Evolutionary conservation across 2,113 vertebrate species (phyloP).

Genomic region (Burhinus oedicnemus): DNA sequence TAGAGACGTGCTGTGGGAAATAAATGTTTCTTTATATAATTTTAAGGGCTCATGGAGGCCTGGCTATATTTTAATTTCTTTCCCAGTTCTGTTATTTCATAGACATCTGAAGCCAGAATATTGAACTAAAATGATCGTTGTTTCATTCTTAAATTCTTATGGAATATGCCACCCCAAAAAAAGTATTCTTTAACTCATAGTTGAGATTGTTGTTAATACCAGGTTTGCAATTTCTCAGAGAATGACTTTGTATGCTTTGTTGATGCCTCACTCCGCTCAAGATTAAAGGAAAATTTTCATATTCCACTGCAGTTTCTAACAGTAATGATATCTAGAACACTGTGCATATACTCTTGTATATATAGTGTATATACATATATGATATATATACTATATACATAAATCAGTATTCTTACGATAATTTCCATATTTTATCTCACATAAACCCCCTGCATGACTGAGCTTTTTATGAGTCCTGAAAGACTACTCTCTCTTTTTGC

Average conservation of each 20-base stretch:
- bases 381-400: neutral
- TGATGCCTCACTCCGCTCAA: neutral
- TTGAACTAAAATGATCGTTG: neutral
- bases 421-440: neutral
- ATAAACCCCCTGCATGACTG: neutral
- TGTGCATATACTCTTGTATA: neutral
- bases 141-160: neutral
- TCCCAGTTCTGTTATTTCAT: neutral
- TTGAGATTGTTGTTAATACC: neutral
- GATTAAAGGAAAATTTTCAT: neutral
- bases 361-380: neutral
- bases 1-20: neutral
- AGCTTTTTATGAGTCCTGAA: neutral
- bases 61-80: neutral
- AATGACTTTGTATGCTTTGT: neutral
- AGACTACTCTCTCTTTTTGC: neutral
- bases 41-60: neutral
- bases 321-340: neutral
- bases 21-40: neutral
- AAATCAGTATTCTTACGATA: neutral
- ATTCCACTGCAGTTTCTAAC: neutral
- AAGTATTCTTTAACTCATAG: neutral
- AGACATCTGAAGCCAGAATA: neutral
- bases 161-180: neutral
- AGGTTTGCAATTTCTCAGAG: neutral